These are phyloP conservation scores for fruit fly (Drosophila melanogaster) DNA, from an alignment of 1,140 invertebrate genomes.

Conservation along the genomic window DNA sequence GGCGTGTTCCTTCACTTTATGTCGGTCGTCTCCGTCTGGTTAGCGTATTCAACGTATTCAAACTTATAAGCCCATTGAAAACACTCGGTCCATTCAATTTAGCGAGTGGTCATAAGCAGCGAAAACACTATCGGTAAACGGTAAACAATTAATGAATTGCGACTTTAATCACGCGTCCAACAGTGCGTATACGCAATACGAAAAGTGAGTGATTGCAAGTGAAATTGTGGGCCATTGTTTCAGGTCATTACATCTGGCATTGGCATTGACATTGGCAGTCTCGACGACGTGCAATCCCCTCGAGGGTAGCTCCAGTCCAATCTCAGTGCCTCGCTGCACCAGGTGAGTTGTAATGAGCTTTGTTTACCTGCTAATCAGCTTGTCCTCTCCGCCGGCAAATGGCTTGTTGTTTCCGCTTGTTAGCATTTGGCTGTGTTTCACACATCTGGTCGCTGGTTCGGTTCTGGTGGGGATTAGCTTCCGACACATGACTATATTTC, in stretches of 20 bases:
- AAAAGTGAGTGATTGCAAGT: slow-evolving; percentile 38
- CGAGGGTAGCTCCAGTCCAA: slow-evolving; percentile 5
- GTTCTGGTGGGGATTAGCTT: slow-evolving; percentile 19
- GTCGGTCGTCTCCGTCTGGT: not conserved
- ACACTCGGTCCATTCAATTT: slow-evolving; percentile 20
- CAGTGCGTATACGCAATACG: slow-evolving; percentile 38
- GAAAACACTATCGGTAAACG: slow-evolving; percentile 6
- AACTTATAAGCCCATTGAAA: slow-evolving; percentile 21
- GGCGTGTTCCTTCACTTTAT: slow-evolving; percentile 25
- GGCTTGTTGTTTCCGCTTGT: slow-evolving; percentile 42
- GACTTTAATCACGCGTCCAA: slow-evolving; percentile 32
- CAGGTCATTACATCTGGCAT: slow-evolving; percentile 34
- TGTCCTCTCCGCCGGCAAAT: slow-evolving; percentile 41
- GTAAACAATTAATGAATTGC: slow-evolving; percentile 59
- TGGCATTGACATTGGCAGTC: slow-evolving; percentile 67
- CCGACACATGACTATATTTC: slow-evolving; percentile 26
- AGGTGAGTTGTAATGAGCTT: slow-evolving; percentile 42
- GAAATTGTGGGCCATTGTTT: slow-evolving; percentile 34
- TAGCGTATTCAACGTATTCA: slow-evolving; percentile 3
- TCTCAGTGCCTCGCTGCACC: not conserved
- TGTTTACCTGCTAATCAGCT: slow-evolving; percentile 61
- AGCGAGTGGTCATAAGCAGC: slow-evolving; percentile 37
- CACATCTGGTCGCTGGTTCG: slow-evolving; percentile 33
- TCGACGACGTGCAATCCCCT: slow-evolving; percentile 13
- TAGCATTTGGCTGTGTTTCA: slow-evolving; percentile 46